These are phyloP conservation scores for Pseudomyrmex pallidus DNA, from an alignment of 1,140 invertebrate genomes.

Conservation along the genomic window DNA sequence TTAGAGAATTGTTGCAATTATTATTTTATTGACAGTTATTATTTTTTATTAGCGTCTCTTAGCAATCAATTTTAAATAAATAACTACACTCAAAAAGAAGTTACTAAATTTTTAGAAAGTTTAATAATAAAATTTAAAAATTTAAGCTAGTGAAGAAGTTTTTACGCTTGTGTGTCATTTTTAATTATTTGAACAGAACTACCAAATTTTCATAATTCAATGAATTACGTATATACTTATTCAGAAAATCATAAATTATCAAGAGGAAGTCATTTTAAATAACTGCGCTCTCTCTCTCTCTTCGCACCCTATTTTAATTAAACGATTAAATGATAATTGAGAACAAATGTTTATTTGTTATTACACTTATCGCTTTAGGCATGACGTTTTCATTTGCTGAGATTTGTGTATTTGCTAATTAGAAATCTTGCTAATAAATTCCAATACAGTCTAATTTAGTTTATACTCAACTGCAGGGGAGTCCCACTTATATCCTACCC, in stretches of 20 bases:
- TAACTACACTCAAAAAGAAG: too few species aligned
- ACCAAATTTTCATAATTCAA: neutral
- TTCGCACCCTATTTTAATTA: too few species aligned
- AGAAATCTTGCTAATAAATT: neutral
- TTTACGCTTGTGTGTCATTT: too few species aligned
- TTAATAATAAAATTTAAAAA: too few species aligned
- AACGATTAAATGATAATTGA: neutral
- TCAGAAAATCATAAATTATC: neutral
- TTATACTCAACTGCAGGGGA: neutral
- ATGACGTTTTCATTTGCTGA: neutral
- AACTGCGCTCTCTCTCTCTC: too few species aligned
- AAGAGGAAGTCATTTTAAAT: too few species aligned
- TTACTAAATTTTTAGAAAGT: too few species aligned
- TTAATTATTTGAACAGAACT: too few species aligned
- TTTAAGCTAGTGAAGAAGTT: too few species aligned
- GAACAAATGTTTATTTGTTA: neutral
- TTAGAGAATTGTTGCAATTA: slow-evolving; percentile 11
- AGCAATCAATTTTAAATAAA: too few species aligned
- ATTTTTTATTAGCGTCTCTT: neutral
- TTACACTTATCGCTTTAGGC: neutral
- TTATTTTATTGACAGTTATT: neutral
- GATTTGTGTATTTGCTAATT: neutral
- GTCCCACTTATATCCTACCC: neutral
- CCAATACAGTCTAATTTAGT: neutral
- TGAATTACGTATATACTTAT: neutral